These are phyloP conservation scores for Phocides pigmalion DNA, from an alignment of 1,140 invertebrate genomes.

Conservation along the genomic window DNA sequence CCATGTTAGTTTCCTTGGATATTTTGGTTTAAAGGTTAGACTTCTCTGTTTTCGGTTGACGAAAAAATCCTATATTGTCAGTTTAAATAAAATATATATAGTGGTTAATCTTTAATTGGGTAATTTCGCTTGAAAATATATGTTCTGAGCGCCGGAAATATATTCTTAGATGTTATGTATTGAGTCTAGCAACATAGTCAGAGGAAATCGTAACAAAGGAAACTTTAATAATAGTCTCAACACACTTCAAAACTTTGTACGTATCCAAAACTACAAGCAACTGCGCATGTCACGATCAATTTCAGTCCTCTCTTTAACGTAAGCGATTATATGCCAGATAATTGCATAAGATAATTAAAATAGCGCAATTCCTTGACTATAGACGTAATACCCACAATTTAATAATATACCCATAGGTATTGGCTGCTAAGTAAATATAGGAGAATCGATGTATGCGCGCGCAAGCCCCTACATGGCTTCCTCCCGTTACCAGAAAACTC, in stretches of 20 bases:
- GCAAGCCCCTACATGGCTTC: slow-evolving; percentile 62
- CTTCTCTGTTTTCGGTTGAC: too few relatives aligned
- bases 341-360: slow-evolving; percentile 34
- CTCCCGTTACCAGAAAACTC: slow-evolving; percentile 30
- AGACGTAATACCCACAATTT: slow-evolving; percentile 56
- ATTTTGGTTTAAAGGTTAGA: too few relatives aligned
- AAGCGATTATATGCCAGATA: slow-evolving; percentile 31
- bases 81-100: too few relatives aligned
- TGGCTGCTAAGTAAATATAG: slow-evolving; percentile 55
- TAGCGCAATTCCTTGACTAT: slow-evolving; percentile 39
- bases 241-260: slow-evolving; percentile 1
- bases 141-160: too few relatives aligned
- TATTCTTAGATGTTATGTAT: too few relatives aligned
- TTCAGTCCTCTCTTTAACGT: slow-evolving; percentile 23
- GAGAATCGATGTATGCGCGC: slow-evolving; percentile 72
- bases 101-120: too few relatives aligned
- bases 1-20: too few relatives aligned
- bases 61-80: too few relatives aligned
- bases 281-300: slow-evolving; percentile 52
- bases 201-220: slow-evolving; percentile 13
- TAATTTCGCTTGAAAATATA: too few relatives aligned
- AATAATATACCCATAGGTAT: slow-evolving; percentile 61
- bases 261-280: slow-evolving; percentile 16
- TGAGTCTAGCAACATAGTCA: neutral
- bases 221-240: slow-evolving; percentile 2